Percentiles rank a stretch among this genome's conserved stretches.
These are phyloP conservation scores for Sesamia nonagrioides DNA, from an alignment of 1,140 invertebrate species.

Conservation along the genomic window DNA sequence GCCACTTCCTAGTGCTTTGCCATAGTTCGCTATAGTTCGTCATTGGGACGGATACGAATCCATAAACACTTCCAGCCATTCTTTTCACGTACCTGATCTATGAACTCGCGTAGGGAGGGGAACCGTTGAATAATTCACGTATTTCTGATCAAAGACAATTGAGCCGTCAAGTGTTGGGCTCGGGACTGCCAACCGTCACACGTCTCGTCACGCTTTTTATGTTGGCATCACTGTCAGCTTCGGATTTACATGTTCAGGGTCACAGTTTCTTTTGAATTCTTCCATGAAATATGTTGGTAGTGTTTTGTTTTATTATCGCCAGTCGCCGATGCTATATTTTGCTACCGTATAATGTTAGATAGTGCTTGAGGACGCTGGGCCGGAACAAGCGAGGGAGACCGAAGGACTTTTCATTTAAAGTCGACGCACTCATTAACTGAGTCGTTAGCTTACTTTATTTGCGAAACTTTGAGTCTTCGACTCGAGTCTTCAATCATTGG, in stretches of 20 bases:
- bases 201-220: slow-evolving; percentile 56
- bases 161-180: slow-evolving; percentile 64
- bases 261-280: not conserved
- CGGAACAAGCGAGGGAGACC: too few species aligned
- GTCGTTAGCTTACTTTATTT: slow-evolving; percentile 42
- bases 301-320: too few species aligned
- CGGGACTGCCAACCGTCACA: slow-evolving; percentile 48
- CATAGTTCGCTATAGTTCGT: too few species aligned
- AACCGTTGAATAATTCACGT: slow-evolving; percentile 72
- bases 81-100: slow-evolving; percentile 32
- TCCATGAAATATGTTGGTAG: not conserved
- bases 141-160: slow-evolving; percentile 81
- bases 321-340: too few species aligned
- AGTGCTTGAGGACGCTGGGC: too few species aligned
- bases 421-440: slow-evolving; percentile 37
- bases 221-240: slow-evolving; percentile 46
- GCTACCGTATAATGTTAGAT: too few species aligned
- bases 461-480: not conserved
- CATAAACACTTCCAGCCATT: not conserved
- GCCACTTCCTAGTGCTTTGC: too few species aligned
- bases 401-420: slow-evolving; percentile 58
- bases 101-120: slow-evolving; percentile 12
- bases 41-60: too few species aligned
- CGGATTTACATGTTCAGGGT: slow-evolving; percentile 22
- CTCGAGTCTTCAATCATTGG: not conserved